Evolutionary conservation across 2,888 invertebrate genomes (phyloP).

Genomic region (Aphrophora alni): DNA sequence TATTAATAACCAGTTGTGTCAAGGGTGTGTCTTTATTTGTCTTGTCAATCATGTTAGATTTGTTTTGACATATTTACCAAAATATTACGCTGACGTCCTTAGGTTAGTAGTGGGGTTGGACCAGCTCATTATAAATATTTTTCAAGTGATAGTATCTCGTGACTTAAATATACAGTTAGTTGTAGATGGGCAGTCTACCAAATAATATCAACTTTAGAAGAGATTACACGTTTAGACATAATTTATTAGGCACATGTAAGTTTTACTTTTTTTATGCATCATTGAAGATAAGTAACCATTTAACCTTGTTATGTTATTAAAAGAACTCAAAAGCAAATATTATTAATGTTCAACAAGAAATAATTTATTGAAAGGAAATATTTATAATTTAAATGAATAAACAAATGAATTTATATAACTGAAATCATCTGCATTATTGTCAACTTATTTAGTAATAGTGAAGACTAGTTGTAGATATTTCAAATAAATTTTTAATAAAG

Average conservation of each 20-base stretch:
- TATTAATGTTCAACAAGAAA: too few relatives aligned
- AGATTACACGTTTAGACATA: background rate
- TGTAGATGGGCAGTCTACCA: background rate
- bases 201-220: background rate
- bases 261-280: too few relatives aligned
- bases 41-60: background rate
- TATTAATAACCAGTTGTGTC: background rate
- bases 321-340: too few relatives aligned
- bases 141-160: background rate
- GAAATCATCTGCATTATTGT: too few relatives aligned
- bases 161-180: background rate
- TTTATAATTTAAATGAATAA: too few relatives aligned
- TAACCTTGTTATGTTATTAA: too few relatives aligned
- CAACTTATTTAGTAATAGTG: too few relatives aligned
- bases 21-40: background rate
- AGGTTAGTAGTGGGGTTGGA: background rate
- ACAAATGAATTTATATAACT: too few relatives aligned
- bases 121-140: background rate
- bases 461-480: too few relatives aligned
- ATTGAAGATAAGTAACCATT: too few relatives aligned
- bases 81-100: background rate
- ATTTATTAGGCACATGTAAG: background rate
- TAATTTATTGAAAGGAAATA: too few relatives aligned
- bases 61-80: slow-evolving; percentile 5
- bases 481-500: too few relatives aligned